Conservation (phyloP, 2,888 invertebrate species). For the Drosophila leonis region DNA sequence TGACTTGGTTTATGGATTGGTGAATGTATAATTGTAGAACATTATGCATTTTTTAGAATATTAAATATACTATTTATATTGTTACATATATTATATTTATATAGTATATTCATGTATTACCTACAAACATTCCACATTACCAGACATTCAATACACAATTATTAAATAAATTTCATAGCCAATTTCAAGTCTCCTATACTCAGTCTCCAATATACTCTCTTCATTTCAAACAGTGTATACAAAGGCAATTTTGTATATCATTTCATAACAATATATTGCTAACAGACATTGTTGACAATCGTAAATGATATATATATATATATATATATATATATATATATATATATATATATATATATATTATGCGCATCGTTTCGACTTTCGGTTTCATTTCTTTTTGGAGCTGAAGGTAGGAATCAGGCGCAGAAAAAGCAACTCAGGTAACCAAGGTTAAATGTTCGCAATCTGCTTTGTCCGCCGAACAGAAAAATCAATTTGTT, state of each 20-base stretch:
- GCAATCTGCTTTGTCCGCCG: slow-evolving; percentile 51
- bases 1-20: background rate
- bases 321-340: background rate
- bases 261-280: slow-evolving; percentile 54
- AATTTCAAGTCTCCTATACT: background rate
- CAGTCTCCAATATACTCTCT: slow-evolving; percentile 32
- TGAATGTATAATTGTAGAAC: background rate
- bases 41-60: too few relatives aligned
- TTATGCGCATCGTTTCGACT: slow-evolving; percentile 17
- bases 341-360: slow-evolving; percentile 2
- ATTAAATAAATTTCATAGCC: background rate
- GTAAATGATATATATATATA: slow-evolving; percentile 19
- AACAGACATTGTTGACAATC: slow-evolving; percentile 46
- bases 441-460: slow-evolving; percentile 58
- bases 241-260: slow-evolving; percentile 27
- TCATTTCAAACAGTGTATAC: background rate
- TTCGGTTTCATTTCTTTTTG: slow-evolving; percentile 29
- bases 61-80: too few relatives aligned
- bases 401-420: background rate
- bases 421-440: slow-evolving; percentile 28
- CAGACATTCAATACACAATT: too few relatives aligned
- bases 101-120: slow-evolving; percentile 31
- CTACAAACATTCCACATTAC: too few relatives aligned
- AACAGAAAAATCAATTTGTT: slow-evolving; percentile 62
- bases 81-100: too few relatives aligned